Conservation (phyloP, 2,797 vertebrate species). For the Anabacerthia variegaticeps region DNA sequence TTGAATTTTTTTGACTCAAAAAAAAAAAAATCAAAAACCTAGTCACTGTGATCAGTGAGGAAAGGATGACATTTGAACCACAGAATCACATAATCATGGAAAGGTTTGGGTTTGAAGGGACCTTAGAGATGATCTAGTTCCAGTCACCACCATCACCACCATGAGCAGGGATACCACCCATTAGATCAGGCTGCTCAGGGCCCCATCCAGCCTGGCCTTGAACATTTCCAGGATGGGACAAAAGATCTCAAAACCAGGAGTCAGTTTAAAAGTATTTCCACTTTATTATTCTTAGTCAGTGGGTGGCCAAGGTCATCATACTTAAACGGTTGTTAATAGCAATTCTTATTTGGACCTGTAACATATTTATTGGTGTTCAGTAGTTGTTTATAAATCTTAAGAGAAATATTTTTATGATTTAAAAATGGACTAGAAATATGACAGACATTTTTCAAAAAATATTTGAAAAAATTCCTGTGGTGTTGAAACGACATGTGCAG, state of each 20-base stretch:
- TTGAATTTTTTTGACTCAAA: not conserved
- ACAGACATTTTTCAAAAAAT: constrained; percentile 7
- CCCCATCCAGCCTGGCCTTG: not conserved
- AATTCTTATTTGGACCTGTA: not conserved
- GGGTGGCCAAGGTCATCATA: not conserved
- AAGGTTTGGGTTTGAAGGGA: not conserved
- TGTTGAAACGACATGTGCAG: not conserved
- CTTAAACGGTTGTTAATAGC: not conserved
- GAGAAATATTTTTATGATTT: constrained; percentile 30
- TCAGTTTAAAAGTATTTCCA: not conserved
- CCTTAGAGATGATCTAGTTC: not conserved
- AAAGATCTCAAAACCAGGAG: not conserved
- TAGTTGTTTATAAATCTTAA: constrained; percentile 31
- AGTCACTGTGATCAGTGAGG: not conserved
- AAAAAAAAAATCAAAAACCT: not conserved
- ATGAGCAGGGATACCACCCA: not conserved
- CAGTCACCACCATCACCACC: not conserved
- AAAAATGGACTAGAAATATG: constrained; percentile 36
- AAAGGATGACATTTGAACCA: not conserved
- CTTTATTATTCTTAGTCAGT: constrained; percentile 10
- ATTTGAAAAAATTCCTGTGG: constrained; percentile 1
- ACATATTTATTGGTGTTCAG: constrained; percentile 17
- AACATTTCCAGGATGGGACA: not conserved
- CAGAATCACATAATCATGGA: not conserved
- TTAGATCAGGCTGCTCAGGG: not conserved